phyloP scores from a whole-genome alignment of 2,797 vertebrate genomes.

The Schizothorax lantsangensis region DNA sequence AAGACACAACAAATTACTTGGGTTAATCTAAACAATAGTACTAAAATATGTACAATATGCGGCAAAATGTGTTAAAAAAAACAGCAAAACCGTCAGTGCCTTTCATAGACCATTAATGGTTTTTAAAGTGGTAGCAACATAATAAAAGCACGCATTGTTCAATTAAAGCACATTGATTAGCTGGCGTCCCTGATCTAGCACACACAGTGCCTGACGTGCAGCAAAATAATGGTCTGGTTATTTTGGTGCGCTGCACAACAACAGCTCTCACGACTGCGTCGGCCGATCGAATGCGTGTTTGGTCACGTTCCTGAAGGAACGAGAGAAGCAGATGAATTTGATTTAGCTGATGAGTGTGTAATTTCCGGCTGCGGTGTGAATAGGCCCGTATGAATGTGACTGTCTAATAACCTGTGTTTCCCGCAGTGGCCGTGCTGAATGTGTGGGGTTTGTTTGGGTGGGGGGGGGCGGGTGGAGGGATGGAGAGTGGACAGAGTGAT shows the following conservation, averaged over 20 bases:
- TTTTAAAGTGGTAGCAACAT: neutral
- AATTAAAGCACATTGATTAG: neutral
- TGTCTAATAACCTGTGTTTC: slow-evolving; percentile 1
- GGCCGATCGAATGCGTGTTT: neutral
- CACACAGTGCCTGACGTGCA: neutral
- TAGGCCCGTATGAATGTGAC: neutral
- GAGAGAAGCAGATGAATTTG: neutral
- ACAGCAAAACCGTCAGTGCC: neutral
- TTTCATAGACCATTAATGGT: neutral
- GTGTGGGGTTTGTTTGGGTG: slow-evolving; percentile 13
- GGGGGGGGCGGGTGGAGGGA: slow-evolving; percentile 50
- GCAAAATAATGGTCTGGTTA: neutral
- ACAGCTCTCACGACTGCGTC: neutral
- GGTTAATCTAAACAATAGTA: neutral
- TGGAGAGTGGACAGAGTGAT: slow-evolving; percentile 65
- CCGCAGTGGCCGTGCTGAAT: slow-evolving; percentile 4
- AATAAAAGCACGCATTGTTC: neutral
- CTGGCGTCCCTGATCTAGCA: neutral
- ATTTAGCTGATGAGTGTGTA: neutral
- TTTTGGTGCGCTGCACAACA: neutral
- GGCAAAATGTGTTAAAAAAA: neutral
- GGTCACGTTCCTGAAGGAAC: neutral
- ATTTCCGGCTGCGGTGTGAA: neutral
- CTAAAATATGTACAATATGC: neutral
- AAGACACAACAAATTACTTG: neutral